These are phyloP conservation scores for Pseudococcus viburni DNA, from an alignment of 2,888 invertebrate genomes.

Conservation along the genomic window DNA sequence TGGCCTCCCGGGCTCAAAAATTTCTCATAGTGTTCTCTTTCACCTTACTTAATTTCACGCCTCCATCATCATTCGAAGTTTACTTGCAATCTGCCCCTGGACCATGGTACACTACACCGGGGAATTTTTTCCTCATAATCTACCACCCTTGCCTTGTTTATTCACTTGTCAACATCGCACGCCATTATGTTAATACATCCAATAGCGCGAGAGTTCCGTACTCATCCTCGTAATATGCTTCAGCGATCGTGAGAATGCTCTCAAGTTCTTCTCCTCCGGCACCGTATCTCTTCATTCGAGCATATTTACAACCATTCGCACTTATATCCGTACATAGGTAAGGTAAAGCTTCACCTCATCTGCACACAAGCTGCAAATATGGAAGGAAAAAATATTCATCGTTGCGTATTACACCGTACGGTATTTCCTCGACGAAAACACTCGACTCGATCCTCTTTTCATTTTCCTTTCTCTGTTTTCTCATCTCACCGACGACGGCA, in stretches of 20 bases:
- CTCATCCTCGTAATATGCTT: background rate
- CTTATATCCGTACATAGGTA: background rate
- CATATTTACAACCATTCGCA: background rate
- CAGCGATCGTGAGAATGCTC: conserved; percentile 17
- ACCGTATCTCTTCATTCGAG: background rate
- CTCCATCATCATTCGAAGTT: no score
- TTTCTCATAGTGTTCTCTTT: no score
- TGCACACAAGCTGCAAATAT: background rate
- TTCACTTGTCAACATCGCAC: no score
- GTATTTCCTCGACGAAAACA: background rate
- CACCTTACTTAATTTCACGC: no score
- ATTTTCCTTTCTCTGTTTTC: background rate
- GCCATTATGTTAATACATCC: background rate
- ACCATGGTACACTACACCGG: no score
- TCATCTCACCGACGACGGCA: background rate
- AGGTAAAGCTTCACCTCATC: background rate
- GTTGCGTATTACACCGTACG: background rate
- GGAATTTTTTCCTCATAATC: no score
- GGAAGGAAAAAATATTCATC: background rate
- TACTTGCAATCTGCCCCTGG: no score
- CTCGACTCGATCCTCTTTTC: background rate
- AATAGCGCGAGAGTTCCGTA: background rate
- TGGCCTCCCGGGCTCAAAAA: no score
- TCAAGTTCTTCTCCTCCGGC: background rate
- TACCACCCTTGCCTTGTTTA: no score